Evolutionary conservation across 2,888 invertebrate genomes (phyloP).

Genomic region (Apantesis nais): DNA sequence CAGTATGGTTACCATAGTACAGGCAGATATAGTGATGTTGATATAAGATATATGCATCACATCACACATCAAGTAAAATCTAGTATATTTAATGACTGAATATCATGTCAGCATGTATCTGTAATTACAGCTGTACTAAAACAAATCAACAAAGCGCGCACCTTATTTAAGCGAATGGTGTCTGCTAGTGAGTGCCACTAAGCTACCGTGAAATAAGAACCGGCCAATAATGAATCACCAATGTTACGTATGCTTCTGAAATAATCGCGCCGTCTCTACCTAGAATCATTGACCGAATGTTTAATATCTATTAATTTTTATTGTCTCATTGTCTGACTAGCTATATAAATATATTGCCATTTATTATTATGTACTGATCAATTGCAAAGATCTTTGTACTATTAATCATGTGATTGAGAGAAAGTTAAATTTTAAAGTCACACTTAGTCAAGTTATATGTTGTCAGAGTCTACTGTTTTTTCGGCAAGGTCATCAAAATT

Average conservation of each 20-base stretch:
- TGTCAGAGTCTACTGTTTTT: too few relatives aligned
- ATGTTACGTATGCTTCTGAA: slow-evolving; percentile 68
- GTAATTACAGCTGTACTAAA: not conserved
- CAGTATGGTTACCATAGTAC: not conserved
- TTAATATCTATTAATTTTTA: slow-evolving; percentile 5
- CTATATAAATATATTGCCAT: slow-evolving; percentile 2
- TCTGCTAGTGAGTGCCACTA: slow-evolving; percentile 54
- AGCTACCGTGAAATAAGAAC: slow-evolving; percentile 79
- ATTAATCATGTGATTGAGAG: not conserved
- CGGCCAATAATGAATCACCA: slow-evolving; percentile 67
- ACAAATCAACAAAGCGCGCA: slow-evolving; percentile 34
- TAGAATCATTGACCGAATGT: slow-evolving; percentile 3
- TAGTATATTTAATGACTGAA: not conserved
- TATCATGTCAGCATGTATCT: not conserved
- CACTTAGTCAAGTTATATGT: too few relatives aligned
- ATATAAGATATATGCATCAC: not conserved
- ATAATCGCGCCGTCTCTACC: slow-evolving; percentile 51
- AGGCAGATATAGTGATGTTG: not conserved
- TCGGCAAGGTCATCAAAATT: not conserved
- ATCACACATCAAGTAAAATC: too few relatives aligned
- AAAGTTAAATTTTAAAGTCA: not conserved
- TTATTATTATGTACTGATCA: not conserved
- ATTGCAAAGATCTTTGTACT: not conserved
- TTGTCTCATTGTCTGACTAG: not conserved
- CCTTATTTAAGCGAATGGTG: slow-evolving; percentile 40